These are phyloP conservation scores for Dicranocentrus wangi DNA, from an alignment of 2,888 invertebrate genomes.

Conservation along the genomic window DNA sequence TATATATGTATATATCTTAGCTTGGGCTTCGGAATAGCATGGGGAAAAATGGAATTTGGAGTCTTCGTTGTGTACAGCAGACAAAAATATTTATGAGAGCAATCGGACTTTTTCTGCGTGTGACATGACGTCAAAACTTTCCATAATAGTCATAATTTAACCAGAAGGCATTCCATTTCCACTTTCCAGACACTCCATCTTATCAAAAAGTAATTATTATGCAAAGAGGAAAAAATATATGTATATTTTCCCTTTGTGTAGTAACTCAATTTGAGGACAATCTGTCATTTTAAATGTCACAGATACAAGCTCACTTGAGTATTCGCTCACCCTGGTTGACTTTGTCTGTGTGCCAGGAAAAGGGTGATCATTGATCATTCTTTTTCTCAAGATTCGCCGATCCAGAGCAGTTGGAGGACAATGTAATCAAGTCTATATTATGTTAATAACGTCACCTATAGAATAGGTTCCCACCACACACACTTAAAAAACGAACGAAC, in stretches of 20 bases:
- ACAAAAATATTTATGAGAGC: too few relatives aligned
- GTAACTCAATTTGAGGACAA: constrained; percentile 37
- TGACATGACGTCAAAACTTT: background rate
- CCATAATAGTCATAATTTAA: background rate
- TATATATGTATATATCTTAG: too few relatives aligned
- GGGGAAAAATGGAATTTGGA: too few relatives aligned
- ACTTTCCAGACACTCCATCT: background rate
- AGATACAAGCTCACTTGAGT: background rate
- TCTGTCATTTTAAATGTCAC: constrained; percentile 53
- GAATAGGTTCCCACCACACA: background rate
- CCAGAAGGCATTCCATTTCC: background rate
- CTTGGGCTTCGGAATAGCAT: too few relatives aligned
- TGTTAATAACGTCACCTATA: constrained; percentile 16
- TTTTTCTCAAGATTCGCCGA: background rate
- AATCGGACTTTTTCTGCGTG: too few relatives aligned
- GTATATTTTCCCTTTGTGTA: constrained; percentile 21
- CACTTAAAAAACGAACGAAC: background rate
- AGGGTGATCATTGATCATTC: constrained; percentile 31
- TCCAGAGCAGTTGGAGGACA: constrained; percentile 3
- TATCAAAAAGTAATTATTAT: constrained; percentile 24
- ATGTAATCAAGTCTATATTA: constrained; percentile 2
- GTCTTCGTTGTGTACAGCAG: too few relatives aligned
- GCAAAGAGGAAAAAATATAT: constrained; percentile 7
- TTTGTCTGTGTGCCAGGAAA: background rate
- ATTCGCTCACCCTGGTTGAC: background rate